Percentiles rank a stretch among this genome's conserved stretches.
These are phyloP conservation scores for Chaetodon trifasciatus DNA, from an alignment of 2,797 vertebrate species.

Conservation along the genomic window DNA sequence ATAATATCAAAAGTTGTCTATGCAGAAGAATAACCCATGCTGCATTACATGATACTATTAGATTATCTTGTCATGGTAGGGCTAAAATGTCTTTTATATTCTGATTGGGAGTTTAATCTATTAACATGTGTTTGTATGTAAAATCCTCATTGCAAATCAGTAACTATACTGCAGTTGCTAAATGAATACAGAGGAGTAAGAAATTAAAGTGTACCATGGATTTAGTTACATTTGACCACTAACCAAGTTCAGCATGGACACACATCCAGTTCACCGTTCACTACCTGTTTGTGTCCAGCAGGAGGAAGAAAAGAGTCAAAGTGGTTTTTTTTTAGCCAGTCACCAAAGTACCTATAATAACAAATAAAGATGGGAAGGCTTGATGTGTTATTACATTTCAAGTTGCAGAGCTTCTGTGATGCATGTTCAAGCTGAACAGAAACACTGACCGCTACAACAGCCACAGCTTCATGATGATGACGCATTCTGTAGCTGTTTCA, in stretches of 20 bases:
- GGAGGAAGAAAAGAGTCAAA: constrained; percentile 55
- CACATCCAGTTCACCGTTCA: neutral
- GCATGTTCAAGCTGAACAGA: neutral
- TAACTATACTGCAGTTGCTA: neutral
- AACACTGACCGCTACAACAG: neutral
- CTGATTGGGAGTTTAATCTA: neutral
- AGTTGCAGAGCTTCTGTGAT: neutral
- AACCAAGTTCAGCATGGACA: neutral
- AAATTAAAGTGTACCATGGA: neutral
- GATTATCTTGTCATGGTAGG: neutral
- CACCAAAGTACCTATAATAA: neutral
- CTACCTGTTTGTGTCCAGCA: constrained; percentile 51
- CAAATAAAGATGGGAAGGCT: neutral
- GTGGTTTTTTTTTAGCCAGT: neutral
- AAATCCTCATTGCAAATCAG: neutral
- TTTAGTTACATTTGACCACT: neutral
- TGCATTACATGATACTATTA: neutral
- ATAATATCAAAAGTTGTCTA: neutral
- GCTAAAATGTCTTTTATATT: neutral
- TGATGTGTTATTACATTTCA: neutral
- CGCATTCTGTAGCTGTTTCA: neutral
- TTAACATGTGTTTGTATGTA: neutral
- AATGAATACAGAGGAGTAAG: neutral
- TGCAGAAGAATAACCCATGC: neutral
- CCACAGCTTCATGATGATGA: neutral